Conservation (phyloP, 2,888 invertebrate genomes). For the Caenorhabditis sp. region DNA sequence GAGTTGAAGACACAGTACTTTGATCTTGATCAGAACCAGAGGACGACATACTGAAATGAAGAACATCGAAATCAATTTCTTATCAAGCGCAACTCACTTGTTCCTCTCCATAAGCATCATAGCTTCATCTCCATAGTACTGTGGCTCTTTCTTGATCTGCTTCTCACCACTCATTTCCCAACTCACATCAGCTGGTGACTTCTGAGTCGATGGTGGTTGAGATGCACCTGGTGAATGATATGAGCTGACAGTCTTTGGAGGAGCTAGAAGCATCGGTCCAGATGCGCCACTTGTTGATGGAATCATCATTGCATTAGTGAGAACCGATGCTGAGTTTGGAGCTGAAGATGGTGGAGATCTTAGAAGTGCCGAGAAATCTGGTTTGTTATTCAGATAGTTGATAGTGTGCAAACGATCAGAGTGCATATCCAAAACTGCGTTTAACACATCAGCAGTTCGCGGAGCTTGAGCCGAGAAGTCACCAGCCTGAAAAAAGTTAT, state of each 20-base stretch:
- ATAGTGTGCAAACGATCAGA: constrained; percentile 73
- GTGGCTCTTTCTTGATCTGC: constrained; percentile 60
- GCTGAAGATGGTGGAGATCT: constrained; percentile 73
- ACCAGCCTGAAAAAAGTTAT: constrained; percentile 66
- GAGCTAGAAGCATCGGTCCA: constrained; percentile 43
- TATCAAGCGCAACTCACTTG: constrained; percentile 16
- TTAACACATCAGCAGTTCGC: constrained; percentile 82
- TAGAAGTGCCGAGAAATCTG: constrained; percentile 67
- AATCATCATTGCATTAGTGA: constrained; percentile 59
- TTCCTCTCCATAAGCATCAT: constrained; percentile 63
- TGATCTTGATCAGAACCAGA: constrained; percentile 61
- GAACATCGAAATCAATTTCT: background rate
- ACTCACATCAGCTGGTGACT: constrained; percentile 34
- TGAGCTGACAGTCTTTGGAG: constrained; percentile 66
- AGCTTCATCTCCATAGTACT: constrained; percentile 51
- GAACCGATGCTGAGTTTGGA: constrained; percentile 74
- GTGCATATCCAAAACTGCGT: constrained; percentile 82
- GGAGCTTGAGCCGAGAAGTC: constrained; percentile 78
- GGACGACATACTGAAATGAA: constrained; percentile 54
- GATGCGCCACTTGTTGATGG: constrained; percentile 65
- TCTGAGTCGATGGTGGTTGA: constrained; percentile 31
- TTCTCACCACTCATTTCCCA: constrained; percentile 43
- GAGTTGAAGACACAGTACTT: constrained; percentile 32
- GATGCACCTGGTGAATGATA: constrained; percentile 65
- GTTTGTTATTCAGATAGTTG: constrained; percentile 70